Conservation (phyloP, 53 echinoderm and acorn worm genomes). For the Paracentrotus lividus region DNA sequence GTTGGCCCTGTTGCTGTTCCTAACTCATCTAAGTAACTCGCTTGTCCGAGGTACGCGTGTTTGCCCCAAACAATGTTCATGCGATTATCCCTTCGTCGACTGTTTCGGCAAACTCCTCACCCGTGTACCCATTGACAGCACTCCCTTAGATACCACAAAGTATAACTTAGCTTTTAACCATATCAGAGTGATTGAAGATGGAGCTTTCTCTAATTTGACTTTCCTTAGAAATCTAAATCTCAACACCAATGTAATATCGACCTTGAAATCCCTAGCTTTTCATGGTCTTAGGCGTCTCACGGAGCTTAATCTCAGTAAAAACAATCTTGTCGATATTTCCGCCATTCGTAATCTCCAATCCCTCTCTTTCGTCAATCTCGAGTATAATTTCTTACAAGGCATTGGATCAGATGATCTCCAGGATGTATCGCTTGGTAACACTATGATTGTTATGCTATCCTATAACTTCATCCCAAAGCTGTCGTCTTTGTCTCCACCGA, state of each 20-base stretch:
- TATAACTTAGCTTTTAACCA: neutral
- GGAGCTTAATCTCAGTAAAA: neutral
- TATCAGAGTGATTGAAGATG: neutral
- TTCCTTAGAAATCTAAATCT: neutral
- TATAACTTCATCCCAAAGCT: neutral
- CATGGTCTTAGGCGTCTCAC: neutral
- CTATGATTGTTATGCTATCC: neutral
- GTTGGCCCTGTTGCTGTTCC: too few relatives aligned
- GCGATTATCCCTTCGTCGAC: too few relatives aligned
- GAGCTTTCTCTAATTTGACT: neutral
- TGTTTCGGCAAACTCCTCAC: too few relatives aligned
- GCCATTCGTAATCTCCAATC: neutral
- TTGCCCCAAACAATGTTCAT: too few relatives aligned
- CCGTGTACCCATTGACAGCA: too few relatives aligned
- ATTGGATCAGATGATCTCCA: neutral
- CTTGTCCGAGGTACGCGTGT: too few relatives aligned
- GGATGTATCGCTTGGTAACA: neutral
- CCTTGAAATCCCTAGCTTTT: constrained; percentile 20
- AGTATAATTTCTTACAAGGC: neutral
- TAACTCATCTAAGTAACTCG: too few relatives aligned
- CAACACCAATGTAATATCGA: neutral
- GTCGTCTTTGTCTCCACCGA: neutral
- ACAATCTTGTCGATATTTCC: neutral
- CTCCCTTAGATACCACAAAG: too few relatives aligned
- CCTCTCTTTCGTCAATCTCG: neutral